Evolutionary conservation across 1,140 invertebrate species (phyloP).

Genomic region (Zaprionus taronus): DNA sequence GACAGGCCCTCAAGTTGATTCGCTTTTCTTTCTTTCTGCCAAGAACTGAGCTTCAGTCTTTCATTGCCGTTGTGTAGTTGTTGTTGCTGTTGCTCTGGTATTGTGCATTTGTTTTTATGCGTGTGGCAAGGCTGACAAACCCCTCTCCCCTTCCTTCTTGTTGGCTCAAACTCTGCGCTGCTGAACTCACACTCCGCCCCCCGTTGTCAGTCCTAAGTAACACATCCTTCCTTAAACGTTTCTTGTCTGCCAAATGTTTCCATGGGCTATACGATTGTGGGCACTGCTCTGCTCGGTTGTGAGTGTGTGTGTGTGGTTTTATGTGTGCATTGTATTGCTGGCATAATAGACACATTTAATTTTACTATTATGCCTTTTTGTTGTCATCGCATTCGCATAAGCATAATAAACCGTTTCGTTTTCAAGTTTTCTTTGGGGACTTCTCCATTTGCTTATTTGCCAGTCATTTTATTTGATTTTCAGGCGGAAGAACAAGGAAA

Average conservation of each 20-base stretch:
- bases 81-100: conserved; percentile 26
- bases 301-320: conserved; percentile 65
- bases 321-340: conserved; percentile 79
- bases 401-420: conserved; percentile 80
- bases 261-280: conserved; percentile 49
- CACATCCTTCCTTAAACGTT: conserved; percentile 80
- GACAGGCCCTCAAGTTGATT: conserved; percentile 61
- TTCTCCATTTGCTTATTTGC: conserved; percentile 64
- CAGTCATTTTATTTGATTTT: conserved; percentile 78
- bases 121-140: conserved; percentile 35
- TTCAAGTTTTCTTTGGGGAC: conserved; percentile 67
- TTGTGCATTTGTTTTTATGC: conserved; percentile 48
- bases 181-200: conserved; percentile 27
- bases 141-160: neutral
- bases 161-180: conserved; percentile 13
- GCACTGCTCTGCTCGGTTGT: conserved; percentile 12
- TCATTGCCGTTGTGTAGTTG: conserved; percentile 28
- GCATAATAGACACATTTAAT: conserved; percentile 83
- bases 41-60: conserved; percentile 50
- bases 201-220: conserved; percentile 61
- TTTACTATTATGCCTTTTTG: conserved; percentile 83
- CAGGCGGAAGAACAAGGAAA: conserved; percentile 18
- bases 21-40: conserved; percentile 50
- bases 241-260: conserved; percentile 75
- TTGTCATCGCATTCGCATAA: conserved; percentile 81